These are phyloP conservation scores for Holothuria glaberrima DNA, from an alignment of 35 echinoderm and acorn worm genomes.

Conservation along the genomic window DNA sequence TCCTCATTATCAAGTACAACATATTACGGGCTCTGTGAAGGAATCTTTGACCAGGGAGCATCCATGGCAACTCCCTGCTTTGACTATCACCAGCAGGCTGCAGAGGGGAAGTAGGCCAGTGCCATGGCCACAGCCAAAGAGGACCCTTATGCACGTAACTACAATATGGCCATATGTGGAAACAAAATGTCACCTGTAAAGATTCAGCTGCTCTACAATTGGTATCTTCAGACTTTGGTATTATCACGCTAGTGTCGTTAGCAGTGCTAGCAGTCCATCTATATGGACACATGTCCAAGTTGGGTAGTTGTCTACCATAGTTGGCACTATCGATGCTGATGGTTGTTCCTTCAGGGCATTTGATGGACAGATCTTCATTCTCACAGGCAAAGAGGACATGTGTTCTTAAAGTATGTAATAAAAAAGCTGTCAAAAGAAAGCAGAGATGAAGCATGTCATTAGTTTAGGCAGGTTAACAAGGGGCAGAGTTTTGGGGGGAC, in stretches of 20 bases:
- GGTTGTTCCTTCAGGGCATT: slow-evolving; percentile 70
- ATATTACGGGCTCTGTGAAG: too few species aligned
- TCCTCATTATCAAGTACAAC: too few species aligned
- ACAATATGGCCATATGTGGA: too few species aligned
- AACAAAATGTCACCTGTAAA: slow-evolving; percentile 44
- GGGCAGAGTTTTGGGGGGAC: too few species aligned
- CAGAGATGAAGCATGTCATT: not conserved
- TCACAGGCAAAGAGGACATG: slow-evolving; percentile 92
- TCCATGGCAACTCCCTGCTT: too few species aligned
- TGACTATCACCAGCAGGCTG: too few species aligned
- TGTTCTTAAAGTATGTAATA: slow-evolving; percentile 82
- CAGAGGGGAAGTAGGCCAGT: too few species aligned
- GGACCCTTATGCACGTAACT: too few species aligned
- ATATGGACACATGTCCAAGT: slow-evolving; percentile 81
- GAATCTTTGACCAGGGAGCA: too few species aligned
- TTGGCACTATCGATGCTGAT: slow-evolving; percentile 84
- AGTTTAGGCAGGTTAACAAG: too few species aligned
- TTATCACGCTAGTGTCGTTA: slow-evolving; percentile 40
- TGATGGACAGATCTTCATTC: slow-evolving; percentile 80
- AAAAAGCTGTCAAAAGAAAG: slow-evolving; percentile 64
- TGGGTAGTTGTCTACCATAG: slow-evolving; percentile 78
- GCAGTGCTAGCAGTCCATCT: slow-evolving; percentile 64
- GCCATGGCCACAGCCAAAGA: too few species aligned
- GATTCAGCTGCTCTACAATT: slow-evolving; percentile 84
- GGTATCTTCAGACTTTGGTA: slow-evolving; percentile 64